phyloP scores from a whole-genome alignment of 2,113 vertebrate species.

The Pungitius pungitius region DNA sequence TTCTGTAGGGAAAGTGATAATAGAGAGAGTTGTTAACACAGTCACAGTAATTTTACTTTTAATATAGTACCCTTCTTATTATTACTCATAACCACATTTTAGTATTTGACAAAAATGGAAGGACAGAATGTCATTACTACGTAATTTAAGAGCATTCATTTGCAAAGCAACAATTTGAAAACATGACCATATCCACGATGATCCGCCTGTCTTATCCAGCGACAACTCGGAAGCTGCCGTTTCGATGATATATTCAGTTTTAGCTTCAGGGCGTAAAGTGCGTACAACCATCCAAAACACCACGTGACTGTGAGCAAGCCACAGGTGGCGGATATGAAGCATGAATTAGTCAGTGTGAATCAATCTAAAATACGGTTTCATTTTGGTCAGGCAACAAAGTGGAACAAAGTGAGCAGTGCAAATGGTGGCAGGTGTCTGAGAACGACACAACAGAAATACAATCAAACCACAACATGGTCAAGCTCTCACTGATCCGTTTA shows the following conservation, averaged over 20 bases:
- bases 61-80: neutral
- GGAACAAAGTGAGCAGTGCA: constrained; percentile 63
- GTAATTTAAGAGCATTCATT: neutral
- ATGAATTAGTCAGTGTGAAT: constrained; percentile 71
- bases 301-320: constrained; percentile 34
- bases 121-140: neutral
- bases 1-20: constrained; percentile 77
- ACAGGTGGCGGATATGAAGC: constrained; percentile 73
- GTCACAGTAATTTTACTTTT: neutral
- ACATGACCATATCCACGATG: neutral
- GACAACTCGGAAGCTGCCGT: constrained; percentile 26
- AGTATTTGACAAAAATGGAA: neutral
- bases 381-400: constrained; percentile 59
- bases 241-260: constrained; percentile 8
- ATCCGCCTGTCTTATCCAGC: neutral
- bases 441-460: constrained; percentile 53
- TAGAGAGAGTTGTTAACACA: neutral
- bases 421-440: constrained; percentile 65
- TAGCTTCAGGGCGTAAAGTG: constrained; percentile 14
- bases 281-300: constrained; percentile 36
- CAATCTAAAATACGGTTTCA: constrained; percentile 65
- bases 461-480: constrained; percentile 66
- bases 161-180: neutral
- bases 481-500: constrained; percentile 51
- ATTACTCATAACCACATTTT: neutral